A percentile compares a stretch with the other conserved stretches of the same genome.
phyloP scores from a whole-genome alignment of 2,797 vertebrate species.

The Heterohyrax brucei region DNA sequence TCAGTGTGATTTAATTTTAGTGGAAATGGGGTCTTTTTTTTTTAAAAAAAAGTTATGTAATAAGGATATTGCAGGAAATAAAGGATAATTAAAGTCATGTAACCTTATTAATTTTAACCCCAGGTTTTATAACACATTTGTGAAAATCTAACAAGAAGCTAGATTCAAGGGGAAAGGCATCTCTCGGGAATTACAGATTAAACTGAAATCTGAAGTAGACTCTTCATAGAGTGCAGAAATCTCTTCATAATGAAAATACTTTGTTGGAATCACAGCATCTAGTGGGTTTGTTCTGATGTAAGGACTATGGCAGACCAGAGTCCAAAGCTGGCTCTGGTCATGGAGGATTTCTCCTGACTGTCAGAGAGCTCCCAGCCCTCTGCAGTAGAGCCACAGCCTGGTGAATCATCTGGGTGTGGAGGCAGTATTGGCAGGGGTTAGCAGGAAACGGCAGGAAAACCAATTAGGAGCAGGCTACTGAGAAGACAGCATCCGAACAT shows the following conservation, averaged over 20 bases:
- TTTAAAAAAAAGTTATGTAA: slow-evolving; percentile 11
- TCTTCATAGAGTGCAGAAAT: slow-evolving; percentile 36
- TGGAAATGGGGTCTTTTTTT: slow-evolving; percentile 15
- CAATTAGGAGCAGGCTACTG: slow-evolving; percentile 46
- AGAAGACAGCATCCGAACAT: slow-evolving; percentile 59
- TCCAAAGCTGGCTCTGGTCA: slow-evolving; percentile 24
- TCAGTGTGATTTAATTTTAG: slow-evolving; percentile 61
- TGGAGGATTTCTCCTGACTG: slow-evolving; percentile 9
- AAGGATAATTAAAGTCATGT: slow-evolving; percentile 46
- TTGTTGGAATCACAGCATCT: slow-evolving; percentile 56
- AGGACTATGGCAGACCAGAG: background rate
- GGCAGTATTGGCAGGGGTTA: background rate
- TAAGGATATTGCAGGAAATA: background rate
- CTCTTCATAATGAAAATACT: slow-evolving; percentile 41
- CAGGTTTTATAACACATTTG: slow-evolving; percentile 2
- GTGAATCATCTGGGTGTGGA: background rate
- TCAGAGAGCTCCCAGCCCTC: slow-evolving; percentile 37
- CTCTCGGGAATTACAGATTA: background rate
- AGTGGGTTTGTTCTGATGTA: slow-evolving; percentile 36
- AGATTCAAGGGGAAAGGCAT: background rate
- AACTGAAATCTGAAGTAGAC: background rate
- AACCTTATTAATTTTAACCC: slow-evolving; percentile 1
- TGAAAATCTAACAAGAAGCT: background rate
- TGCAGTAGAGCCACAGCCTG: background rate
- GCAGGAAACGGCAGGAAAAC: slow-evolving; percentile 48